These are phyloP conservation scores for Drosophila kanapiae DNA, from an alignment of 1,140 invertebrate species.

Conservation along the genomic window DNA sequence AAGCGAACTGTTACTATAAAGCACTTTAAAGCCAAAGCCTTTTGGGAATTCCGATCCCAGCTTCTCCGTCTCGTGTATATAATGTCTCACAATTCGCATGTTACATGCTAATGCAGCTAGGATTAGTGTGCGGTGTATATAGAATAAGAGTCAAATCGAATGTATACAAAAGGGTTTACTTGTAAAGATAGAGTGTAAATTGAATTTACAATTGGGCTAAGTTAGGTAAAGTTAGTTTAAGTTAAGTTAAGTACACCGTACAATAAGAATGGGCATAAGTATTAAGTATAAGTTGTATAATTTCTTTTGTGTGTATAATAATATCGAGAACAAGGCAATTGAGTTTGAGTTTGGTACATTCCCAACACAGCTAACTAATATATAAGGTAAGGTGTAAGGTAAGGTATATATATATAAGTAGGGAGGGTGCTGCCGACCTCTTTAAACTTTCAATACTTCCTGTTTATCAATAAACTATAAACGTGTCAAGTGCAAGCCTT, in stretches of 20 bases:
- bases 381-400: no score
- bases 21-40: slow-evolving; percentile 67
- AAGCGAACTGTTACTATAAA: slow-evolving; percentile 69
- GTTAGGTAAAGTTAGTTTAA: slow-evolving; percentile 10
- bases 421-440: slow-evolving; percentile 1
- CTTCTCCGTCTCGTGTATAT: slow-evolving; percentile 35
- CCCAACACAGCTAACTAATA: slow-evolving; percentile 55
- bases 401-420: no score
- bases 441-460: background rate
- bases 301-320: slow-evolving; percentile 50
- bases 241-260: slow-evolving; percentile 25
- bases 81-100: slow-evolving; percentile 50
- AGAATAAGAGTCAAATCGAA: slow-evolving; percentile 48
- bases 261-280: slow-evolving; percentile 50
- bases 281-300: slow-evolving; percentile 53
- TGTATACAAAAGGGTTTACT: slow-evolving; percentile 61
- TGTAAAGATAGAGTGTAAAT: slow-evolving; percentile 64
- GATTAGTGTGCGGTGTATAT: slow-evolving; percentile 39
- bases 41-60: slow-evolving; percentile 3
- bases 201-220: slow-evolving; percentile 72
- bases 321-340: slow-evolving; percentile 77
- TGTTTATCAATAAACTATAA: background rate
- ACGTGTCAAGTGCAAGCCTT: background rate
- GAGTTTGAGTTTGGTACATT: slow-evolving; percentile 66
- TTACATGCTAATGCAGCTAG: slow-evolving; percentile 29